Base-by-base conservation (phyloP, 2,797 vertebrate genomes). In the Macropodus opercularis region DNA sequence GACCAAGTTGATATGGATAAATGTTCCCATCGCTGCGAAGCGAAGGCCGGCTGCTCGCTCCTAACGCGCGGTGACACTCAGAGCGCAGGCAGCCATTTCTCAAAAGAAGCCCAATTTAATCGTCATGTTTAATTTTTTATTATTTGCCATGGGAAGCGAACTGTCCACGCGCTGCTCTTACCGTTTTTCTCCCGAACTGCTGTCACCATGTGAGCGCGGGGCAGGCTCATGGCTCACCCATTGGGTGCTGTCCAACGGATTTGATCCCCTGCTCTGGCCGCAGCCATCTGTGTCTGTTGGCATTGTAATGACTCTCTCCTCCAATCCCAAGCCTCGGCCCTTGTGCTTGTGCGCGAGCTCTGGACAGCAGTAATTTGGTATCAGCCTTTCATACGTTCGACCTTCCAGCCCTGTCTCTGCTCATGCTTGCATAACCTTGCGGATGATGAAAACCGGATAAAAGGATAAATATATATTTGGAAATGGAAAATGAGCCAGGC, bases 261-360 rank as follows among this genome's bases (percentile, higher is more conserved):
- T 82, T 87, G 83, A 84, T 85, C 80, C 81, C 56, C 63, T n/a
- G 75, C 78, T 81, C 73, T 76, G 81, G 63, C 79, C 71, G 43
- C 0, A 61, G 78, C 89, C 89, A 90, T 89, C 88, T 89, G 90
- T 85, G 84, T 79, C 77, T 63, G 62, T 75, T 81, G 81, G 84
- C 75, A 22, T 64, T 61, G 72, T 81, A 85, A 84, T 80, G 72
- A 87, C 69, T 74, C 72, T 55, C 75, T 79, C 76, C 66, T 83
- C 67, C 74, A 77, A 80, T 85, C 66, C 78, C 51, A 54, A 31
- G 73, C 70, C 63, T 62, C 55, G 36, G 52, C 46, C 51, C 54
- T 39, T 38, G 50, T 72, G 53, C 56, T 53, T 68, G 71, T 34
- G 72, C 65, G 58, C 18, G 71, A 76, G 72, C 46, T 34, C 48